A percentile compares a stretch with the other conserved stretches of the same genome.
phyloP scores from a whole-genome alignment of 2,888 invertebrate genomes.

The Leptogaster cylindrica region DNA sequence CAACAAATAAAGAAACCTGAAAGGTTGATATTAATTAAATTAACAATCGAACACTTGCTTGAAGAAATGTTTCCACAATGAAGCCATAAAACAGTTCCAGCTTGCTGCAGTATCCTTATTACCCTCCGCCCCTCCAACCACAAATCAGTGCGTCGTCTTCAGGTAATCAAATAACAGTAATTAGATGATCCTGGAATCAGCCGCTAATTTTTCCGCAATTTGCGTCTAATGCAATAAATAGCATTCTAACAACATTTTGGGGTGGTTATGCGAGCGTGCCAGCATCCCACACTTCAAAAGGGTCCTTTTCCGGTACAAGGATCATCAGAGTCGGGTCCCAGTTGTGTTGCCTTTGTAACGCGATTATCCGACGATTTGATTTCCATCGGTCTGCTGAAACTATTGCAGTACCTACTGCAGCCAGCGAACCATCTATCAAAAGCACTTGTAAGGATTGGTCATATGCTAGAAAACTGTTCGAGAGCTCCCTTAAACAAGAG shows the following conservation, averaged over 20 bases:
- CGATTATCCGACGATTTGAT: constrained; percentile 63
- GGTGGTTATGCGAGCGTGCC: constrained; percentile 46
- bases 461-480: constrained; percentile 16
- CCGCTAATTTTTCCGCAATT: constrained; percentile 65
- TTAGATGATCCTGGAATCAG: constrained; percentile 63
- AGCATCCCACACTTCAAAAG: constrained; percentile 37
- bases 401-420: constrained; percentile 6
- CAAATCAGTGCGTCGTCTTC: too few relatives aligned
- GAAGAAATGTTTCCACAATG: too few relatives aligned
- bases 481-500: constrained; percentile 12
- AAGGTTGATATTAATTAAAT: too few relatives aligned
- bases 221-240: constrained; percentile 62
- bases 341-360: constrained; percentile 61
- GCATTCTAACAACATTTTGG: constrained; percentile 50
- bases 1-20: too few relatives aligned
- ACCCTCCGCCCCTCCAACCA: too few relatives aligned
- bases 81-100: too few relatives aligned
- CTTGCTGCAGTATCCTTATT: too few relatives aligned
- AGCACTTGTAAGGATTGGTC: constrained; percentile 39
- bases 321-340: constrained; percentile 45
- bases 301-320: background rate
- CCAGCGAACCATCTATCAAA: constrained; percentile 6
- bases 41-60: too few relatives aligned
- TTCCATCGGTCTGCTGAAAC: constrained; percentile 48
- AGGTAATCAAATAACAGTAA: constrained; percentile 50